These are phyloP conservation scores for Drosophila lutescens DNA, from an alignment of 2,888 invertebrate genomes.

Conservation along the genomic window DNA sequence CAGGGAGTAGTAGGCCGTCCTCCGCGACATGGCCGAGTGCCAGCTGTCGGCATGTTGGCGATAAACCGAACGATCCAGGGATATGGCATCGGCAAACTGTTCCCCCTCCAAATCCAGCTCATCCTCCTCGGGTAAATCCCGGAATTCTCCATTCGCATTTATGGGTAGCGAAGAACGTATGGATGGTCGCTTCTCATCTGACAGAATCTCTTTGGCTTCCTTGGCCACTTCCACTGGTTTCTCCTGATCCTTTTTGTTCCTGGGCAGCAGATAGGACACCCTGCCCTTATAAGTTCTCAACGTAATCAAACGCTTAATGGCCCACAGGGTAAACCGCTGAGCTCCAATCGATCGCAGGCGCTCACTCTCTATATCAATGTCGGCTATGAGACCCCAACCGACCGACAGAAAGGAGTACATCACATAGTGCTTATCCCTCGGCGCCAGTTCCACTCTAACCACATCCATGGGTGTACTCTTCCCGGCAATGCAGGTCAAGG, in stretches of 20 bases:
- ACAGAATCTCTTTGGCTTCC: background rate
- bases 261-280: conserved; percentile 88
- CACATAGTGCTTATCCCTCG: conserved; percentile 83
- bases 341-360: conserved; percentile 94
- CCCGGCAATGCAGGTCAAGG: conserved; percentile 91
- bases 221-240: background rate
- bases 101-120: conserved; percentile 35
- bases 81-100: conserved; percentile 78
- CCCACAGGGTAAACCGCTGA: conserved; percentile 95
- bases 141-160: conserved; percentile 33
- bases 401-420: conserved; percentile 97
- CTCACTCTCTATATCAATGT: conserved; percentile 99
- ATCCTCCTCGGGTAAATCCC: conserved; percentile 54
- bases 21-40: conserved; percentile 91
- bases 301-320: conserved; percentile 92
- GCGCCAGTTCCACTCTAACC: conserved; percentile 91
- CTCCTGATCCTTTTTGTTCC: background rate
- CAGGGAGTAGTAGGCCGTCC: conserved; percentile 92
- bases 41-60: conserved; percentile 89
- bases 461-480: conserved; percentile 92
- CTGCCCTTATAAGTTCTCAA: conserved; percentile 93
- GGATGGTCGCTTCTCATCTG: background rate
- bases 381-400: conserved; percentile 98
- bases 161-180: background rate
- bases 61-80: conserved; percentile 83